Evolutionary conservation across 1,140 invertebrate genomes (phyloP), one percentile per base, ranked within the genome.

Genomic region (Drosophila athabasca): DNA sequence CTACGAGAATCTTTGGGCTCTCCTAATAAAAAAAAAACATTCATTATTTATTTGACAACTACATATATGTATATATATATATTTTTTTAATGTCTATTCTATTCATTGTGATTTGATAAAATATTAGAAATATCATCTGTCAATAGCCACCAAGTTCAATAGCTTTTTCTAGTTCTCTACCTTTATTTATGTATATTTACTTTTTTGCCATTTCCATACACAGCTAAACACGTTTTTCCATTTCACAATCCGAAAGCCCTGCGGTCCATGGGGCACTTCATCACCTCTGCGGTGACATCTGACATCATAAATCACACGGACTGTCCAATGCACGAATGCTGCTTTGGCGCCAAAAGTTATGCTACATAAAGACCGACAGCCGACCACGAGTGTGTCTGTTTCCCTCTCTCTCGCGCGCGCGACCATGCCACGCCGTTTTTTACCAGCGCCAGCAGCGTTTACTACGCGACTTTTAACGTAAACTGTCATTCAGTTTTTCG

Each of bases 321-420:
- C 31, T 69, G 67, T 73, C 65, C 61, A 61, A 60, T 51, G 55
- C 78, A 62, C 66, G 48, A 57, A 81, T 80, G 78, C 68, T 67
- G 67, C 61, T 72, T 82, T 82, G 79, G 79, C 79, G 79, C 79
- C 79, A 82, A 82, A 82, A 82, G 79, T 64, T 82, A 69, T 78
- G 73, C 73, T 77, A 81, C 73, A 81, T 76, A 81, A 81, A 77
- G 69, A 61, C 72, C 59, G 54, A 51, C 59, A 59, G 52, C 52
- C 71, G 60, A 45, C 43, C 54, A 17, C n/a, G n/a, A 44, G 29
- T 48, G 35, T 24, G 26, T 48, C 43, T 24, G 26, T 9, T 31
- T 35, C 31, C 48, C 49, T 35, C 52, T n/a, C 22, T 22, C 53
- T 41, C 52, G 26, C 52, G 9, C 22, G 22, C 53, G 31, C 52